These are phyloP conservation scores for Hemitrygon akajei DNA, from an alignment of 2,797 vertebrate species.

Conservation along the genomic window DNA sequence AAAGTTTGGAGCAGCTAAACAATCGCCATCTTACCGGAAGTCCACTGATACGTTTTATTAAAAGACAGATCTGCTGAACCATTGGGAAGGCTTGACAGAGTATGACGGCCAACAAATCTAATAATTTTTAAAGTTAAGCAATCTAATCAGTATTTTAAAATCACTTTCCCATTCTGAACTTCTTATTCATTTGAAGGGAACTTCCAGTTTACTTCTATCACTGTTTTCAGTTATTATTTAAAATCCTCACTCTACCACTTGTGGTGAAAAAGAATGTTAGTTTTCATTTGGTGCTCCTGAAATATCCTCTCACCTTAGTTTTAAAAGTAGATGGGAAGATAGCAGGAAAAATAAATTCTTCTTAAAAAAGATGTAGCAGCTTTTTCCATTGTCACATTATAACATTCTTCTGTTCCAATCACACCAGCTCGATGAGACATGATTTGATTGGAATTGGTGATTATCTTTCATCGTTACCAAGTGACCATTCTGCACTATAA, in stretches of 20 bases:
- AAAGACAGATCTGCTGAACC: slow-evolving; percentile 35
- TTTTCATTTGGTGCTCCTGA: too few relatives aligned
- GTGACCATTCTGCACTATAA: neutral
- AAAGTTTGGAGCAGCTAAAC: too few relatives aligned
- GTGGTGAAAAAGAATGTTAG: too few relatives aligned
- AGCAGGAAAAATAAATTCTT: too few relatives aligned
- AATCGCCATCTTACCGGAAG: too few relatives aligned
- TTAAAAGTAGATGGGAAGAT: too few relatives aligned
- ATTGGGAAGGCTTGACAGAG: neutral
- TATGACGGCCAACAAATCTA: neutral
- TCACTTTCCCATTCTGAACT: neutral
- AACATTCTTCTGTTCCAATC: too few relatives aligned
- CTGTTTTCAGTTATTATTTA: too few relatives aligned
- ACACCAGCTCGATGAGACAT: neutral
- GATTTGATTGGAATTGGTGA: neutral
- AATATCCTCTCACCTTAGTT: neutral
- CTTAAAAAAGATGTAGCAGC: too few relatives aligned
- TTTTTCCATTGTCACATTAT: too few relatives aligned
- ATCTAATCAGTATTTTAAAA: neutral
- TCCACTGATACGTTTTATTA: slow-evolving; percentile 46
- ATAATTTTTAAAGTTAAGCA: neutral
- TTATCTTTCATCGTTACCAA: neutral
- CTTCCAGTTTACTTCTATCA: neutral
- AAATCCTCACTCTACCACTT: too few relatives aligned
- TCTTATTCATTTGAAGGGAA: neutral